A percentile compares a stretch with the other conserved stretches of the same genome.
phyloP scores from a whole-genome alignment of 2,797 vertebrate species.

The Spinibarbus caldwelli region DNA sequence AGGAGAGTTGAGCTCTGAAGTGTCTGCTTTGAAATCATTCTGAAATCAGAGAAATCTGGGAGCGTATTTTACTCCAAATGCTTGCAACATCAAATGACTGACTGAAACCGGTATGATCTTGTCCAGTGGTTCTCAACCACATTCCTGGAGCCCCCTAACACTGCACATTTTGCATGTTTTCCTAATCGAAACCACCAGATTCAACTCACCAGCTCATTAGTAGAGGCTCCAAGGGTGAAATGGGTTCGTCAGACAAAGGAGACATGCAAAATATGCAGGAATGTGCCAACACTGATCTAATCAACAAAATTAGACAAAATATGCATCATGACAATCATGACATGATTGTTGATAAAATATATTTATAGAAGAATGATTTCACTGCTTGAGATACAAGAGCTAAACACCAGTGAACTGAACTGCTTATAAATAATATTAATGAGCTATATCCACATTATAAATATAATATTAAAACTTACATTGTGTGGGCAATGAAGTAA shows the following conservation, averaged over 20 bases:
- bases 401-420: not conserved
- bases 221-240: not conserved
- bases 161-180: not conserved
- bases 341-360: not conserved
- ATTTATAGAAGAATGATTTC: not conserved
- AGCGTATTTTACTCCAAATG: not conserved
- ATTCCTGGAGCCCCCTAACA: not conserved
- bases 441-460: not conserved
- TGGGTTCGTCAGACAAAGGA: not conserved
- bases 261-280: not conserved
- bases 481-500: too few species aligned
- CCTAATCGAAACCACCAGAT: not conserved
- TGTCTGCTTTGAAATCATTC: slow-evolving; percentile 55
- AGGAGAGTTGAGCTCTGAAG: slow-evolving; percentile 2
- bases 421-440: not conserved
- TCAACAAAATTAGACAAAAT: not conserved
- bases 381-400: not conserved
- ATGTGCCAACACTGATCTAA: not conserved
- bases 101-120: not conserved
- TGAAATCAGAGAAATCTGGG: slow-evolving; percentile 39
- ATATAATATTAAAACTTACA: not conserved
- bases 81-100: not conserved
- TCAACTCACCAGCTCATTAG: not conserved
- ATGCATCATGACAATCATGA: not conserved
- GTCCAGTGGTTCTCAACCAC: not conserved